Conservation (phyloP, 2,888 invertebrate species). For the Acanthosoma haemorrhoidale region DNA sequence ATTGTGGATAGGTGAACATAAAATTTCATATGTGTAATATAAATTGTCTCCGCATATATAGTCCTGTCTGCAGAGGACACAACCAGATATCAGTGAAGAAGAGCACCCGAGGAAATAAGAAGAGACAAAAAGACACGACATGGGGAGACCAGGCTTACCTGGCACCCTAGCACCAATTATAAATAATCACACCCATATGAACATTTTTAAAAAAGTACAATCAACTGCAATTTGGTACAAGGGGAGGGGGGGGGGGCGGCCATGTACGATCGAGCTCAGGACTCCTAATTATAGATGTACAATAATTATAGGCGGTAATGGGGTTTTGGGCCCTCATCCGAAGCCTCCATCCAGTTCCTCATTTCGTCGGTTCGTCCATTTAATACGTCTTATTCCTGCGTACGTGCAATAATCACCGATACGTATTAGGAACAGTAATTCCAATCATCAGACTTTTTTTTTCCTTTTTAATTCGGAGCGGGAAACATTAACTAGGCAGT, state of each 20-base stretch:
- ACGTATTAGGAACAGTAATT: too few species aligned
- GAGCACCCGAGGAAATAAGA: background rate
- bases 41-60: too few species aligned
- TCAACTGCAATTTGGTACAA: slow-evolving; percentile 23
- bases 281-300: background rate
- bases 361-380: background rate
- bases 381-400: background rate
- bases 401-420: slow-evolving; percentile 2
- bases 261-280: background rate
- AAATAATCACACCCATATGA: background rate
- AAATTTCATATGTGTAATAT: too few species aligned
- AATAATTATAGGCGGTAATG: slow-evolving; percentile 20
- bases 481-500: too few species aligned
- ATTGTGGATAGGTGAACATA: too few species aligned
- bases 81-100: background rate
- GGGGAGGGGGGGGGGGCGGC: background rate
- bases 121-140: background rate
- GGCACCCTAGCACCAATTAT: background rate
- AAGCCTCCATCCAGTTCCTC: background rate
- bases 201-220: slow-evolving; percentile 27
- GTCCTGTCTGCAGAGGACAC: background rate
- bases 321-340: too few species aligned
- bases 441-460: too few species aligned
- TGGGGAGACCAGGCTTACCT: background rate
- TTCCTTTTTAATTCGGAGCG: too few species aligned